Conservation (phyloP, 2,113 vertebrate species). For the Mus spicilegus region DNA sequence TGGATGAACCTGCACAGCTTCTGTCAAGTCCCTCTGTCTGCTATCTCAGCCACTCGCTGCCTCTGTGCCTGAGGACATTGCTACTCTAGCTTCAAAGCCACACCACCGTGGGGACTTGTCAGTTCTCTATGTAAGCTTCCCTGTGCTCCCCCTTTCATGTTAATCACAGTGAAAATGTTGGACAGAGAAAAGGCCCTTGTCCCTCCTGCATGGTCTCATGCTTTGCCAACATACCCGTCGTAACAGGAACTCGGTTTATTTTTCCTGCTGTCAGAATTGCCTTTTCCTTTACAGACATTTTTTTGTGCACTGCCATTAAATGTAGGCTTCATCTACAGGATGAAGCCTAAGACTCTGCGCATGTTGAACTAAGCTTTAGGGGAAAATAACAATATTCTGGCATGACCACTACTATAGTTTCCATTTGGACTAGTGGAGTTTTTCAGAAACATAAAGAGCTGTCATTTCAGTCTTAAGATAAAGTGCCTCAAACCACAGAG, state of each 20-base stretch:
- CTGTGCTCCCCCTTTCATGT: conserved; percentile 44
- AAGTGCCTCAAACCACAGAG: not conserved
- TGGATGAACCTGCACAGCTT: conserved; percentile 61
- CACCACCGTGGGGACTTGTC: conserved; percentile 47
- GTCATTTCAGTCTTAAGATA: not conserved
- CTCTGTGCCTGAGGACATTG: conserved; percentile 17
- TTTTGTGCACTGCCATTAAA: conserved; percentile 69
- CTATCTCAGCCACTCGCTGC: conserved; percentile 44
- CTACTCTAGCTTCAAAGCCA: conserved; percentile 39
- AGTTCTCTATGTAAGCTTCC: conserved; percentile 56
- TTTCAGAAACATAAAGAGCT: not conserved
- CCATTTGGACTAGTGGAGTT: not conserved
- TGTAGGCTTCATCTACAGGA: not conserved
- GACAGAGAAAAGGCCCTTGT: conserved; percentile 65
- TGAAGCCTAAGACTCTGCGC: not conserved
- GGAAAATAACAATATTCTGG: not conserved
- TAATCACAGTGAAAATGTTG: conserved; percentile 38
- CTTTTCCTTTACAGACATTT: not conserved
- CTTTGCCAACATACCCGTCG: conserved; percentile 60
- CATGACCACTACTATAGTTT: not conserved
- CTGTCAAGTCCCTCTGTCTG: conserved; percentile 36
- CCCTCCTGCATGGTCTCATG: conserved; percentile 65
- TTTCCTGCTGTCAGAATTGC: conserved; percentile 10
- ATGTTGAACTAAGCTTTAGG: not conserved
- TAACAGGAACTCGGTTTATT: conserved; percentile 52